A percentile compares a stretch with the other conserved stretches of the same genome.
Evolutionary conservation across 2,888 invertebrate species (phyloP).

Genomic region (Pilophorus perplexus): DNA sequence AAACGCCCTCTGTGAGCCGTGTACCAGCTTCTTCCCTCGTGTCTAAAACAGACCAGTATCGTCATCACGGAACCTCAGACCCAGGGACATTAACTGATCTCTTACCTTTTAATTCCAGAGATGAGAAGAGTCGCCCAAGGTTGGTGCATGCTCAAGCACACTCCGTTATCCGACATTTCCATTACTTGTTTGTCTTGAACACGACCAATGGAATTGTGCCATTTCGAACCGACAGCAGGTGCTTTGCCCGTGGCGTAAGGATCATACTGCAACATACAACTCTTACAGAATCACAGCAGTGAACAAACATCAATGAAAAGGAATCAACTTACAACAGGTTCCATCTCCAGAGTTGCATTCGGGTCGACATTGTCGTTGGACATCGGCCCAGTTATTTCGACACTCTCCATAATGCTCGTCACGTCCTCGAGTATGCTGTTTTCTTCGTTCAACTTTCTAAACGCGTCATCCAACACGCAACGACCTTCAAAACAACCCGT

Average conservation of each 20-base stretch:
- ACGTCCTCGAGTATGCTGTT: slow-evolving; percentile 41
- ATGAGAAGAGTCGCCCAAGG: slow-evolving; percentile 92
- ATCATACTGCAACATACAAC: slow-evolving; percentile 40
- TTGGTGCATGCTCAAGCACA: slow-evolving; percentile 92
- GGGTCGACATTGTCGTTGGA: slow-evolving; percentile 42
- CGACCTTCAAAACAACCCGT: slow-evolving; percentile 40
- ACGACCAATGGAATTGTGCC: slow-evolving; percentile 50
- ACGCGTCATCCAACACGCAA: slow-evolving; percentile 41
- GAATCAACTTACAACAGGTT: slow-evolving; percentile 41
- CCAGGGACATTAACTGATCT: background rate
- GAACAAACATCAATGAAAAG: background rate
- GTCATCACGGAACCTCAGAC: too few relatives aligned
- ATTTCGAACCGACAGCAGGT: slow-evolving; percentile 33
- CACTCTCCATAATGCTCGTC: slow-evolving; percentile 34
- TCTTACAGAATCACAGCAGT: too few relatives aligned
- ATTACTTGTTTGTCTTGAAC: slow-evolving; percentile 75
- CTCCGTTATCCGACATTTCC: slow-evolving; percentile 81
- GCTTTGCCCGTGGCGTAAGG: background rate
- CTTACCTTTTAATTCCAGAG: slow-evolving; percentile 84
- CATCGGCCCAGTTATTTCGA: slow-evolving; percentile 1
- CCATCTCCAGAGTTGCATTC: slow-evolving; percentile 36
- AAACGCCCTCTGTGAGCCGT: slow-evolving; percentile 84
- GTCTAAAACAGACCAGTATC: slow-evolving; percentile 56
- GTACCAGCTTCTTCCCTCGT: slow-evolving; percentile 94
- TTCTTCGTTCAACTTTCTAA: slow-evolving; percentile 43